Base-by-base conservation (phyloP, 2,113 vertebrate genomes). In the Rhegmatorhina hoffmannsi region DNA sequence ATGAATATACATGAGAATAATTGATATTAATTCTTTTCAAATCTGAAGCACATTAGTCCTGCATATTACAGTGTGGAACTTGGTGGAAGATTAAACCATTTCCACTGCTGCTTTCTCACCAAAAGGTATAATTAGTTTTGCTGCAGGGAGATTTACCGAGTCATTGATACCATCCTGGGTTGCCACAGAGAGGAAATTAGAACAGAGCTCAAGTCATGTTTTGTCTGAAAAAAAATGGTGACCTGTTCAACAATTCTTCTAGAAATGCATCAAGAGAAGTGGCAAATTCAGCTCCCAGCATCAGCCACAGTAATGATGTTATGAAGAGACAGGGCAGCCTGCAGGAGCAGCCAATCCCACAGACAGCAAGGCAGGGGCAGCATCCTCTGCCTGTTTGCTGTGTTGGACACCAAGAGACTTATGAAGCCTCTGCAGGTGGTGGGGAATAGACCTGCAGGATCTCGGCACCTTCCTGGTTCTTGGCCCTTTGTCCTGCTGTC, bases 1-100 rank as follows among this genome's bases (percentile, higher is more conserved):
- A 89, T 95, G 70, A 95, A 96, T 97, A 94, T 97, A 94, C 55
- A 96, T 40, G 56, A 86, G 78, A 94, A 87, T 96, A 94, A 97
- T 89, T 96, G 82, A 84, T 88, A 95, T 73, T 92, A 93, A 89
- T 87, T 96, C 82, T 76, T 85, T 88, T 81, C 63, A 87, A 87
- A 93, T 77, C 89, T 89, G 81, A 95, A 14, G 40, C 80, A 78
- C 31, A 67, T 96, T 93, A 90, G 94, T 84, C 68, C 84, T 76
- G 66, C 90, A 52, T 73, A 76, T 79, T 87, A 76, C 6, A 85
- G 50, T 47, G 70, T 58, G 69, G 58, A 82, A 24, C 60, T 38
- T 66, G 78, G 89, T 69, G 2, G 67, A 60, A 88, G 79, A 66
- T 82, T 87, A 79, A 94, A 90, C 64, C 76, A 88, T 52, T 89